These are phyloP conservation scores for Icerya purchasi DNA, from an alignment of 2,888 invertebrate genomes.

Conservation along the genomic window DNA sequence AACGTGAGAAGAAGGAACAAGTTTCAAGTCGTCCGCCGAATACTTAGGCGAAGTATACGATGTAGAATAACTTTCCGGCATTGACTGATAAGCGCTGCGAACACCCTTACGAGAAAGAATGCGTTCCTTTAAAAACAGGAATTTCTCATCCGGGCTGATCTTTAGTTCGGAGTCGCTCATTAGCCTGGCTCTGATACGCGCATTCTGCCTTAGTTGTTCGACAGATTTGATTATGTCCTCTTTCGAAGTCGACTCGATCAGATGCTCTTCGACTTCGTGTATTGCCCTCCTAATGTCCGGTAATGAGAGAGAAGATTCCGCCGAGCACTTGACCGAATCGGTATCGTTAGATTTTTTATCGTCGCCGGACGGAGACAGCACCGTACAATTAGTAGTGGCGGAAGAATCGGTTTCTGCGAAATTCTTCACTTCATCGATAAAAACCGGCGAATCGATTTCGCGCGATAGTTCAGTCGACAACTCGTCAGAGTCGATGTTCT, in stretches of 20 bases:
- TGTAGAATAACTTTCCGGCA: neutral
- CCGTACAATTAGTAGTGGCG: no score
- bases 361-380: no score
- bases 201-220: conserved; percentile 35
- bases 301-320: conserved; percentile 26
- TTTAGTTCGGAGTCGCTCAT: conserved; percentile 53
- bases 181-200: conserved; percentile 39
- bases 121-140: conserved; percentile 32
- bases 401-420: no score
- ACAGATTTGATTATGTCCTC: conserved; percentile 26
- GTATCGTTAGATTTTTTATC: no score
- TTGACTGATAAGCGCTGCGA: conserved; percentile 11
- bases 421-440: no score
- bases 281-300: conserved; percentile 27
- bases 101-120: conserved; percentile 18
- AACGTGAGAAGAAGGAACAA: no score
- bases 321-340: no score
- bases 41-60: no score
- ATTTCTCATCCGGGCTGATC: conserved; percentile 43
- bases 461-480: no score
- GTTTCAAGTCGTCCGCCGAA: no score
- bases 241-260: conserved; percentile 6
- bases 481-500: no score
- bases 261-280: conserved; percentile 21
- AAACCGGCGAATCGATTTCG: no score